These are phyloP conservation scores for Pica pica DNA, from an alignment of 2,113 vertebrate species.

Conservation along the genomic window DNA sequence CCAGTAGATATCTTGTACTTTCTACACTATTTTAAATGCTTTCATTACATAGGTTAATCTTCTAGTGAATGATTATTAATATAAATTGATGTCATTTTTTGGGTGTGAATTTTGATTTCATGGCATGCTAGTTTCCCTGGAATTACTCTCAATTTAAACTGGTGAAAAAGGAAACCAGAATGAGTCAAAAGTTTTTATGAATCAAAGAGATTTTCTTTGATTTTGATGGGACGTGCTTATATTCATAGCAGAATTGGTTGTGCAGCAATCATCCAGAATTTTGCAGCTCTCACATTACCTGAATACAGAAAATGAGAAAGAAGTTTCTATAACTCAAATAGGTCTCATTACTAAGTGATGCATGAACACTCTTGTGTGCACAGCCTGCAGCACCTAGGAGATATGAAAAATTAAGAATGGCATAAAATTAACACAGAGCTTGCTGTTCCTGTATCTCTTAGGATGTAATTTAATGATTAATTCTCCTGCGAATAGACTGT, in stretches of 20 bases:
- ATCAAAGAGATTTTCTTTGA: not conserved
- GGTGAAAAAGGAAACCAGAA: not conserved
- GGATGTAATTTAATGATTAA: constrained; percentile 35
- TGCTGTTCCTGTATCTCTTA: constrained; percentile 39
- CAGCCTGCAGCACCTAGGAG: not conserved
- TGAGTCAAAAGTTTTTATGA: not conserved
- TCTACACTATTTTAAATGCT: not conserved
- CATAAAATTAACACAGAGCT: constrained; percentile 56
- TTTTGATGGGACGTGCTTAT: not conserved
- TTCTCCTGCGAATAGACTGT: not conserved
- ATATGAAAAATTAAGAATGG: constrained; percentile 52
- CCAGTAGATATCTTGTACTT: not conserved
- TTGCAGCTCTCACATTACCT: not conserved
- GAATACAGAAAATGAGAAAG: constrained; percentile 29
- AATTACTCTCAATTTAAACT: not conserved
- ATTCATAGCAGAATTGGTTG: not conserved
- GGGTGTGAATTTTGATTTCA: not conserved
- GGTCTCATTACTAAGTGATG: constrained; percentile 27
- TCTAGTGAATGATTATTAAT: not conserved
- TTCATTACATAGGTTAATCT: not conserved
- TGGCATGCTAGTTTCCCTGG: not conserved
- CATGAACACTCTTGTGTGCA: not conserved
- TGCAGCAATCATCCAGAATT: not conserved
- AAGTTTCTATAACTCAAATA: constrained; percentile 1
- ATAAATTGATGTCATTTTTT: not conserved